Evolutionary conservation across 53 echinoderm and acorn worm genomes (phyloP).

Genomic region (Patiria pectinifera): DNA sequence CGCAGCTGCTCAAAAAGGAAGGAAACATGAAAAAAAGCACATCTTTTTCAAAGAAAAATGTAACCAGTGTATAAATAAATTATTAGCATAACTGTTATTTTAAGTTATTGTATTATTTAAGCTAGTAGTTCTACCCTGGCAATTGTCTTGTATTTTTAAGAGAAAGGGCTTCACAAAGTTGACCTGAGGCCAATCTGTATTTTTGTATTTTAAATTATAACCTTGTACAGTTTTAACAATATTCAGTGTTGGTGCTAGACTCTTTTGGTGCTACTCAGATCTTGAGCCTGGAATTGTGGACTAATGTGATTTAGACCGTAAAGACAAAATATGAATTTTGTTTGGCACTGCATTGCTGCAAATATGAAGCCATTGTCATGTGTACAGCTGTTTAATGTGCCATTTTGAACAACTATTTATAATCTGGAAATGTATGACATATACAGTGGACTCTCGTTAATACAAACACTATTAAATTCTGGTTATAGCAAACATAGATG

Average conservation of each 20-base stretch:
- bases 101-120: not conserved
- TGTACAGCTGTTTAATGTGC: no score
- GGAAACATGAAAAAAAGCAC: not conserved
- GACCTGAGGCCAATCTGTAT: not conserved
- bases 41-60: not conserved
- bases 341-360: not conserved
- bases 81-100: not conserved
- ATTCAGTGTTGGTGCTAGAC: not conserved
- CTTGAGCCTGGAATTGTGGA: not conserved
- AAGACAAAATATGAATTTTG: not conserved
- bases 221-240: not conserved
- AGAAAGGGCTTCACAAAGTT: not conserved
- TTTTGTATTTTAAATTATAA: not conserved
- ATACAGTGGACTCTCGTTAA: no score
- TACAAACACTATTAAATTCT: no score
- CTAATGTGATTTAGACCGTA: not conserved
- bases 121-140: not conserved
- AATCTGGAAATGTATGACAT: no score
- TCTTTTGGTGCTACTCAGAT: not conserved
- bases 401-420: no score
- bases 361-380: not conserved
- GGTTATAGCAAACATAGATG: no score
- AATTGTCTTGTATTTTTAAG: not conserved
- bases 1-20: not conserved
- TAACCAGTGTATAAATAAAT: not conserved